Evolutionary conservation across 2,888 invertebrate genomes (phyloP), one percentile per base, ranked within the genome.

Genomic region (Pedicia rivosa): DNA sequence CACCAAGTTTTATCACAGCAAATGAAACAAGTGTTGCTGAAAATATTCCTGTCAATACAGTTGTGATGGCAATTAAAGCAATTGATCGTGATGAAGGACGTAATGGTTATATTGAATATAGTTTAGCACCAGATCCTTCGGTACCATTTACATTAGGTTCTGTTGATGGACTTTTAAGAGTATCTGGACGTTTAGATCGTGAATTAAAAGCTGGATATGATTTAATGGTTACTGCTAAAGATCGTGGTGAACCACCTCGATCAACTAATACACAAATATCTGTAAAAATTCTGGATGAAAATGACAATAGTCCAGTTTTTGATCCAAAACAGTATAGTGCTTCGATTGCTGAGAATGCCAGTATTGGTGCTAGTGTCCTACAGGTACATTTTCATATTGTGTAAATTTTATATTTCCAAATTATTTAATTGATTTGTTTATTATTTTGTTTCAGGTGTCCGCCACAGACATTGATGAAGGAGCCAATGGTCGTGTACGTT

Each of bases 311-410:
- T 43, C 90, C 90, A 0, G 73, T 83, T 4, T 90, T 90, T 56
- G 82, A 87, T 55, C 84, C 84, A 1, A 78, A 81, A 51, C 86
- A 87, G 54, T 91, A 90, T 55, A 84, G 84, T 42, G 84, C 90
- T 2, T 79, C 81, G 3, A 80, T 91, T 20, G 82, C 86, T 1
- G 94, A 94, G 64, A 88, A 92, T 59, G 84, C 88, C n/a, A 82
- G 83, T 46, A 84, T 91, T 46, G 94, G 92, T 5, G 83, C 84
- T 28, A 87, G 82, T 56, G 83, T 94, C 1, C 59, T 91, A 27
- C 84, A 86, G 68, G 82, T 80, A 59, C 59, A 52, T 41, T 24
- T 10, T 24, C 24, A 7, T 24, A 24, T 10, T 10, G 8, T n/a
- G n/a, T n/a, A 24, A 30, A 22, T 16, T n/a, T 30, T 15, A 28